Base-by-base conservation (phyloP, 2,113 vertebrate genomes). In the Rhabdomys dilectus region DNA sequence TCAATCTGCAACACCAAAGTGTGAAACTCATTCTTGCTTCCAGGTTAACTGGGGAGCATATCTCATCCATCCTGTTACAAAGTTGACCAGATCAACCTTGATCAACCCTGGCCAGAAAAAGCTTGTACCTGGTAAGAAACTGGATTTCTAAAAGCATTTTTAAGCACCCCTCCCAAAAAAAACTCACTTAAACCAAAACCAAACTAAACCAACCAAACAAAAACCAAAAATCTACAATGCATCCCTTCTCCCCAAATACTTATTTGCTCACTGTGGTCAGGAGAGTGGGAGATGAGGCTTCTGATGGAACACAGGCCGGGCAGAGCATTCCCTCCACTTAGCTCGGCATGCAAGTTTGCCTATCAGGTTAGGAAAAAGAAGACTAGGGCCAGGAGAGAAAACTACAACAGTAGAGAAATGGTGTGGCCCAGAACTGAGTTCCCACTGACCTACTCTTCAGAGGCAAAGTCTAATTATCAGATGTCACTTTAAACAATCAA, bases 1-100 rank as follows among this genome's bases (percentile, higher is more conserved):
- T 72, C 88, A 72, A 26, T 77, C 64, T 88, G 64, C 51, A 93
- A 89, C 94, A 56, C 24, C 75, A 56, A 96, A 51, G n/a, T 56
- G 39, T 77, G 26, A 90, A 29, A 36, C 36, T 85, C 15, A 51
- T 17, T 34, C 68, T 95, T 66, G 68, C 60, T 95, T 86, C 92
- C 34, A 91, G 53, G 39, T 89, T 42, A 75, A 92, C 86, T 66
- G 26, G 13, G 19, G 66, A 34, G 91, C 91, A 84, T 24, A 39
- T 9, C 64, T 8, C 36, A 84, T 80, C 34, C 48, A 42, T 70
- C 21, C 56, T 64, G 22, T 78, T 84, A 8, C n/a, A 90, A 88
- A 70, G 22, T 85, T 81, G 60, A 92, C n/a, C 34, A 70, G 22
- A 3, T 89, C 60, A 48, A 86, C 84, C 82, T 31, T 64, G 15